Evolutionary conservation across 2,888 invertebrate genomes (phyloP).

Genomic region (Mechanitis mazaeus): DNA sequence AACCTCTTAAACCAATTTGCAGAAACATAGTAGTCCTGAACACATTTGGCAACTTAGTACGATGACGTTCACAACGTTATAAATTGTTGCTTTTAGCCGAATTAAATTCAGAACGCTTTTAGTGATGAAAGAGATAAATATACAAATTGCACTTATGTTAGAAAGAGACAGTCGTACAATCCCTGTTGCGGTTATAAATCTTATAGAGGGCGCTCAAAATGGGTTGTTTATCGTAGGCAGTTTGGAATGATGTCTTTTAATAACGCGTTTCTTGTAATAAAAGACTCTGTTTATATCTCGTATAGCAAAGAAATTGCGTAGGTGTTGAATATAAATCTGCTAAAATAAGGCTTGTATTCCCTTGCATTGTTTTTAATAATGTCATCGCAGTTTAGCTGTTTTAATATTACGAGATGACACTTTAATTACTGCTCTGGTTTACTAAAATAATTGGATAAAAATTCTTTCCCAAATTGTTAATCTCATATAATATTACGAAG

Average conservation of each 20-base stretch:
- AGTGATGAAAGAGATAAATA: constrained; percentile 21
- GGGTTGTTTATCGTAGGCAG: constrained; percentile 55
- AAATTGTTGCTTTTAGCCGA: constrained; percentile 41
- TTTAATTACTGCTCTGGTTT: constrained; percentile 1
- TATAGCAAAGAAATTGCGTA: constrained; percentile 24
- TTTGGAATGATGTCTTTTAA: constrained; percentile 56
- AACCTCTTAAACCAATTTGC: constrained; percentile 22
- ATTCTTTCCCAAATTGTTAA: too few relatives aligned
- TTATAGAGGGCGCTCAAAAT: constrained; percentile 41
- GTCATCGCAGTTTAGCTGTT: constrained; percentile 26
- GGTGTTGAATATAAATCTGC: constrained; percentile 17
- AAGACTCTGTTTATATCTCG: constrained; percentile 21
- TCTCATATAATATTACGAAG: too few relatives aligned
- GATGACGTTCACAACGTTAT: constrained; percentile 32
- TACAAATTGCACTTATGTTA: constrained; percentile 9
- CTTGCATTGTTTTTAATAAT: constrained; percentile 18
- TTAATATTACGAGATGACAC: constrained; percentile 24
- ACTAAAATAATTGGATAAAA: not conserved
- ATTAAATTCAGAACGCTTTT: constrained; percentile 35
- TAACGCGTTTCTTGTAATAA: constrained; percentile 29
- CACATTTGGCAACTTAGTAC: constrained; percentile 30
- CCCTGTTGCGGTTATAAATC: constrained; percentile 15
- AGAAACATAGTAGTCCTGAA: constrained; percentile 15
- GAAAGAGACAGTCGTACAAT: constrained; percentile 22
- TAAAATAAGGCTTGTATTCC: constrained; percentile 23